A percentile compares a stretch with the other conserved stretches of the same genome.
Evolutionary conservation across 2,797 vertebrate genomes (phyloP).

Genomic region (Halcyon badia): DNA sequence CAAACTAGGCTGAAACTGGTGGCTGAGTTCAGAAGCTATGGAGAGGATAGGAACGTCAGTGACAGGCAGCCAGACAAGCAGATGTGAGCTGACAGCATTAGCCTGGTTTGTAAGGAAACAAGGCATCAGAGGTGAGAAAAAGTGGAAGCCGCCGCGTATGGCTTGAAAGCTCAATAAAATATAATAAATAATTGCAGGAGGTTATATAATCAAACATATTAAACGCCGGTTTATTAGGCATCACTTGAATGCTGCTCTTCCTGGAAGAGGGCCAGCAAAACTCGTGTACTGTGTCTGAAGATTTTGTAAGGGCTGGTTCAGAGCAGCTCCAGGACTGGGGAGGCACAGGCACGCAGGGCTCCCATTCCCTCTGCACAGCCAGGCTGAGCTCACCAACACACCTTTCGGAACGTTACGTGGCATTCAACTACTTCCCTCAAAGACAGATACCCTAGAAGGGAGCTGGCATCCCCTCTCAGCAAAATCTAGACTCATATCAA

Average conservation of each 20-base stretch:
- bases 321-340: background rate
- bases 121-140: slow-evolving; percentile 7
- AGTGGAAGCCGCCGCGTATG: background rate
- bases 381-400: background rate
- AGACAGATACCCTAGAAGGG: background rate
- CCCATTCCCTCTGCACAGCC: background rate
- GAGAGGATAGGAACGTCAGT: rapidly evolving
- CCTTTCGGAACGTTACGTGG: rapidly evolving
- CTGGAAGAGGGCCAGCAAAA: slow-evolving; percentile 31
- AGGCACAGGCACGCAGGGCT: background rate
- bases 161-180: background rate
- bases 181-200: background rate
- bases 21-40: background rate
- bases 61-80: background rate
- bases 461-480: background rate
- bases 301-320: background rate
- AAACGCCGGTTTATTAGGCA: slow-evolving; percentile 1
- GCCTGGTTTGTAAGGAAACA: background rate
- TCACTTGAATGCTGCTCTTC: background rate
- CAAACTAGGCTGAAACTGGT: background rate
- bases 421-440: background rate
- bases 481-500: background rate
- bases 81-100: background rate
- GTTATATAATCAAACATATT: slow-evolving; percentile 3
- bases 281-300: background rate